These are phyloP conservation scores for Caenorhabditis virilis DNA, from an alignment of 2,888 invertebrate genomes.

Conservation along the genomic window DNA sequence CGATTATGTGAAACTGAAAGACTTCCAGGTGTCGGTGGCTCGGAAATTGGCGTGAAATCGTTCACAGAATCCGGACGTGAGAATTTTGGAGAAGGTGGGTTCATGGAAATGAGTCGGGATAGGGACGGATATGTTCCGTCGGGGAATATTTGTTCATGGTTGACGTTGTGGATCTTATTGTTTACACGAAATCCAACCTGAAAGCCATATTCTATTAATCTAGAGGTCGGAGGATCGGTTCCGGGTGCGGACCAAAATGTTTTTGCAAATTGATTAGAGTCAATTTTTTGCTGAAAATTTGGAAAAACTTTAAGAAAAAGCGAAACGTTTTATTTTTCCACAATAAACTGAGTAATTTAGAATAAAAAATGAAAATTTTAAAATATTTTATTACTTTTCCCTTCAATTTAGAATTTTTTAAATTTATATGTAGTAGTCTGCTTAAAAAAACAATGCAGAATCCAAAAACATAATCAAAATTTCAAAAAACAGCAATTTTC, in stretches of 20 bases:
- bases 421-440: no score
- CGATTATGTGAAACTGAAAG: conserved; percentile 37
- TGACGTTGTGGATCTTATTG: conserved; percentile 33
- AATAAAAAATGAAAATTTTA: no score
- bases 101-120: conserved; percentile 32
- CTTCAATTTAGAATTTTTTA: no score
- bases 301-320: no score
- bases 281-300: no score
- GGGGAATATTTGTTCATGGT: conserved; percentile 30
- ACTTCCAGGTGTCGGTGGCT: conserved; percentile 27
- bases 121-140: conserved; percentile 44
- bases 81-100: conserved; percentile 34
- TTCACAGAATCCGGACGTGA: conserved; percentile 36
- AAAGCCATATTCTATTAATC: no score
- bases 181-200: conserved; percentile 31
- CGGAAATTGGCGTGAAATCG: conserved; percentile 23
- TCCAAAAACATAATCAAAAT: no score
- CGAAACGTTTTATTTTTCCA: no score
- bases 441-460: no score
- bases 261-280: no score
- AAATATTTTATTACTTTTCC: not conserved
- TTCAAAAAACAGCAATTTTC: no score
- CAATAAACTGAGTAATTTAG: not conserved
- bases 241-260: no score
- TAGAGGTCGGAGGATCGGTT: not conserved